Conservation (phyloP, 2,113 vertebrate species). For the Notothenia rossii region DNA sequence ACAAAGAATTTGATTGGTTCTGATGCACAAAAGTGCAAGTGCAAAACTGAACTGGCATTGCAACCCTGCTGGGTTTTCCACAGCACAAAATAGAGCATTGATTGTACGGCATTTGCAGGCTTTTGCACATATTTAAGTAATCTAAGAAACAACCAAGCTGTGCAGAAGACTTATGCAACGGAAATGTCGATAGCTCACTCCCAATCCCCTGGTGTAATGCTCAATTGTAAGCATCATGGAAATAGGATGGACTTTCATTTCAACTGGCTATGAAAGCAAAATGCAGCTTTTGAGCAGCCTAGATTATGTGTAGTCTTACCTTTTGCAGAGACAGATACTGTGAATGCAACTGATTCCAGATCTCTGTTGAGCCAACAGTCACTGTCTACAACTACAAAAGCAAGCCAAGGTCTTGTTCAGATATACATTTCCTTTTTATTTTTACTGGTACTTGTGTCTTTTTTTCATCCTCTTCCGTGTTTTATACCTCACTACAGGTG, state of each 20-base stretch:
- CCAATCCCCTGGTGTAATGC: background rate
- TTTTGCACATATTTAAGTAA: background rate
- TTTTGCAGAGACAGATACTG: conserved; percentile 39
- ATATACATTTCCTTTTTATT: conserved; percentile 6
- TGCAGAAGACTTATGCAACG: background rate
- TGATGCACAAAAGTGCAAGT: background rate
- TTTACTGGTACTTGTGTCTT: background rate
- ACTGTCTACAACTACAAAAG: conserved; percentile 33
- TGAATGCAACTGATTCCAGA: conserved; percentile 21
- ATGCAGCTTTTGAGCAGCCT: conserved; percentile 15
- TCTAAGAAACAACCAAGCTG: background rate
- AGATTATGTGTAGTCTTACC: conserved; percentile 34
- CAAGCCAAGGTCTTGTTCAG: conserved; percentile 9
- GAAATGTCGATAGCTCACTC: background rate
- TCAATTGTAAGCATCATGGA: conserved; percentile 5
- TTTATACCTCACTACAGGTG: conserved; percentile 3
- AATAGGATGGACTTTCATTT: background rate
- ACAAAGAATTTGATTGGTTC: background rate
- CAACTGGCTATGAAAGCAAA: conserved; percentile 3
- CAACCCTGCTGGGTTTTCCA: conserved; percentile 19
- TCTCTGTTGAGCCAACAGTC: conserved; percentile 10
- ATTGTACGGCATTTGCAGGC: background rate
- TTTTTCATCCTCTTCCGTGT: background rate
- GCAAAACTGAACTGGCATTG: background rate
- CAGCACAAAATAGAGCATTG: conserved; percentile 3